These are phyloP conservation scores for Carassius auratus DNA, from an alignment of 2,113 vertebrate species.

Conservation along the genomic window DNA sequence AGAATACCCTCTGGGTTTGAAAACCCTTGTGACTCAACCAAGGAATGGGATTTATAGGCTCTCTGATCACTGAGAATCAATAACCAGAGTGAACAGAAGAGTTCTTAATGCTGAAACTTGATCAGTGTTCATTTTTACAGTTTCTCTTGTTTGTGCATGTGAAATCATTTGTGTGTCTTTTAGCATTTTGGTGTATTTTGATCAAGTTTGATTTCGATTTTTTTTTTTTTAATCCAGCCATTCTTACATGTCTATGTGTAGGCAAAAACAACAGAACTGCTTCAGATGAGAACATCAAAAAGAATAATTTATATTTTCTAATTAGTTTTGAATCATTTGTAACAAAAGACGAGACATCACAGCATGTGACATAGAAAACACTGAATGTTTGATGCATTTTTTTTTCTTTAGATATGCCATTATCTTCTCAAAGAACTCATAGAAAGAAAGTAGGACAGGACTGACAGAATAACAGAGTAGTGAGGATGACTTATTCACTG, in stretches of 20 bases:
- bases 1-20: constrained; percentile 1
- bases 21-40: not conserved
- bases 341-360: constrained; percentile 11
- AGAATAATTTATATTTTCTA: constrained; percentile 22
- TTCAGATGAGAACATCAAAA: constrained; percentile 10
- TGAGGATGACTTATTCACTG: not conserved
- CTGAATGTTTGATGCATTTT: not conserved
- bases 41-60: not conserved
- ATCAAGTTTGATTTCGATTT: constrained; percentile 17
- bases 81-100: constrained; percentile 9
- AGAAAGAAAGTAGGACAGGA: not conserved
- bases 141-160: constrained; percentile 7
- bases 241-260: not conserved
- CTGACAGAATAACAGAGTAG: not conserved
- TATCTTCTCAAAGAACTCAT: not conserved
- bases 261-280: not conserved
- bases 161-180: not conserved
- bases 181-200: constrained; percentile 7
- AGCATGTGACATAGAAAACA: not conserved
- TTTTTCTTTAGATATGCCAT: not conserved
- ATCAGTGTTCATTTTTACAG: not conserved
- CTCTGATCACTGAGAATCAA: constrained; percentile 38
- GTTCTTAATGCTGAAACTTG: not conserved
- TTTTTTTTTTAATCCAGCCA: not conserved
- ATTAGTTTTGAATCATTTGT: constrained; percentile 9